These are phyloP conservation scores for Laupala kohalensis DNA, from an alignment of 1,140 invertebrate genomes.

Conservation along the genomic window DNA sequence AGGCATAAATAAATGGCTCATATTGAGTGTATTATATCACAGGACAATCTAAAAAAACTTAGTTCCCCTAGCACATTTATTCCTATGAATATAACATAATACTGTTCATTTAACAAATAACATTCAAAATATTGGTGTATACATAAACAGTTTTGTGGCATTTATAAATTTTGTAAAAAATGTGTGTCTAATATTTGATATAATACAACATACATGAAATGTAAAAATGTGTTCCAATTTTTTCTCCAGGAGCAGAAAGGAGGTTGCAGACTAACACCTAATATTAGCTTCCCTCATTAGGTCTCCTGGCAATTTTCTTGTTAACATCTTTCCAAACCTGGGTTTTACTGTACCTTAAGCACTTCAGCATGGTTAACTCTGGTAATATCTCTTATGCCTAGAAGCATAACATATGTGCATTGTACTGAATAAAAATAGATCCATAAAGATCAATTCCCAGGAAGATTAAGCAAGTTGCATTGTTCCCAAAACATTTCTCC, in stretches of 20 bases:
- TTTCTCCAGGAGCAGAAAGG: background rate
- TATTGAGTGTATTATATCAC: background rate
- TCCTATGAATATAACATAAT: background rate
- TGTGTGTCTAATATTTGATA: background rate
- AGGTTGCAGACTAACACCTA: background rate
- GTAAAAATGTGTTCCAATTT: background rate
- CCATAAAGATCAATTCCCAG: background rate
- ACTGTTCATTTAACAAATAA: background rate
- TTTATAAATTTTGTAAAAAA: background rate
- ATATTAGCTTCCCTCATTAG: background rate
- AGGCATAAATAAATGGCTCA: background rate
- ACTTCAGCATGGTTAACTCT: slow-evolving; percentile 7
- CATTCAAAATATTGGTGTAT: background rate
- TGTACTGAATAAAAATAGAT: background rate
- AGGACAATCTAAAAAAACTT: background rate
- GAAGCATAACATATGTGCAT: background rate
- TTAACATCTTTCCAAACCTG: slow-evolving; percentile 1
- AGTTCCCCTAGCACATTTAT: background rate
- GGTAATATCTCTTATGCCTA: slow-evolving; percentile 5
- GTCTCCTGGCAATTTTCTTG: background rate
- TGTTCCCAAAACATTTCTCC: background rate
- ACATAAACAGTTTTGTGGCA: background rate
- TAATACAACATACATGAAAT: background rate
- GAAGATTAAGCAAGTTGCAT: background rate
- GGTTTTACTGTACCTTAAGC: slow-evolving; percentile 2